Percentiles rank a stretch among this genome's conserved stretches.
Evolutionary conservation across 2,888 invertebrate species (phyloP).

Genomic region (Hecatera dysodea): DNA sequence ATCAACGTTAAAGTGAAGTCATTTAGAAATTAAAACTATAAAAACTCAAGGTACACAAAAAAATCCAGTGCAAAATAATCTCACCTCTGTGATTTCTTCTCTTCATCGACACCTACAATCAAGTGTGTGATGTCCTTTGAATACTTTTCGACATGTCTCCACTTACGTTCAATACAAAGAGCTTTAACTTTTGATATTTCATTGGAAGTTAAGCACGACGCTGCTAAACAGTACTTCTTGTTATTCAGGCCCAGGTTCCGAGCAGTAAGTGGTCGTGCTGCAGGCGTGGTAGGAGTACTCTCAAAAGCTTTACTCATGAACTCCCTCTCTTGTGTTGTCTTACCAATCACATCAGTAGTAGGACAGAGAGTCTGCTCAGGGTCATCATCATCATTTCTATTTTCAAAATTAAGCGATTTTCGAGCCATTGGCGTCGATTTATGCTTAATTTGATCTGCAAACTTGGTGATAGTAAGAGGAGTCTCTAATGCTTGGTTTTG

Average conservation of each 20-base stretch:
- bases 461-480: constrained; percentile 82
- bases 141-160: constrained; percentile 82
- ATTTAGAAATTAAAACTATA: not conserved
- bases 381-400: constrained; percentile 71
- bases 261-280: constrained; percentile 56
- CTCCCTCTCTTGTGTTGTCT: constrained; percentile 84
- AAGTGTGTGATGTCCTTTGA: constrained; percentile 83
- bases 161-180: constrained; percentile 75
- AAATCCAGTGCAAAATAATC: not conserved
- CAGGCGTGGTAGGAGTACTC: constrained; percentile 70
- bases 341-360: constrained; percentile 72
- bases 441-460: constrained; percentile 81
- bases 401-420: constrained; percentile 83
- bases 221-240: constrained; percentile 77
- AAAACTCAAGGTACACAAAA: not conserved
- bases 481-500: constrained; percentile 76
- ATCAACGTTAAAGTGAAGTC: not conserved
- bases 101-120: constrained; percentile 85
- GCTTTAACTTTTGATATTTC: constrained; percentile 76
- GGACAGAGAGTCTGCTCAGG: constrained; percentile 80
- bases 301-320: constrained; percentile 85
- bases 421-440: constrained; percentile 86
- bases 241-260: constrained; percentile 59
- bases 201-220: constrained; percentile 77
- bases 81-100: constrained; percentile 85